Evolutionary conservation across 2,797 vertebrate genomes (phyloP).

Genomic region (Gobionotothen gibberifrons): DNA sequence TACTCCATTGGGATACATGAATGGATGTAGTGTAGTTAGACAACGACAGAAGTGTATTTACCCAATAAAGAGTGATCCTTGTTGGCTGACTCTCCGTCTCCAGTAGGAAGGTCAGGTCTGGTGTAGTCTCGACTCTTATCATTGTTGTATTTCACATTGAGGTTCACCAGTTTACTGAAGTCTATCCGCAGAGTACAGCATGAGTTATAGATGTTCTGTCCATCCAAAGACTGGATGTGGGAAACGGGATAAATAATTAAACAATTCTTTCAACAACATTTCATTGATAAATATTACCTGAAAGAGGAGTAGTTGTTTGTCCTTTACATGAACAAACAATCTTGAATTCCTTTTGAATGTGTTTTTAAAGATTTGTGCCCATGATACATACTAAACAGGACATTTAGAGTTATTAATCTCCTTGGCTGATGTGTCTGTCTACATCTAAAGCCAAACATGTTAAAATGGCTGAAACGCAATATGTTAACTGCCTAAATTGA

Average conservation of each 20-base stretch:
- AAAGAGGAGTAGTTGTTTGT: background rate
- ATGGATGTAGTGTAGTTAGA: conserved; percentile 11
- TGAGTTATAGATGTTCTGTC: conserved; percentile 99
- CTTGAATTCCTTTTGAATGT: background rate
- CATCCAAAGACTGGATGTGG: conserved; percentile 90
- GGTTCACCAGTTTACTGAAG: conserved; percentile 98
- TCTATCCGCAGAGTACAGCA: conserved; percentile 98
- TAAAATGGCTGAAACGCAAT: background rate
- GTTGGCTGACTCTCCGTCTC: conserved; percentile 92
- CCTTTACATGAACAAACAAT: background rate
- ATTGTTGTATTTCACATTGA: conserved; percentile 99
- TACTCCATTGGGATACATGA: background rate
- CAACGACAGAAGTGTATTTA: conserved; percentile 63
- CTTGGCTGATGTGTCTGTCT: background rate
- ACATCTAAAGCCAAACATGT: background rate
- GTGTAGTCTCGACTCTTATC: conserved; percentile 99
- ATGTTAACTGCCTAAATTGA: background rate
- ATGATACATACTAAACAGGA: background rate
- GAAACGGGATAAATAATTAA: background rate
- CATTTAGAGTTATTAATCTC: background rate
- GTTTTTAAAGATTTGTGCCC: background rate
- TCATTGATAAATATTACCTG: too few species aligned
- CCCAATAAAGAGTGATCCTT: conserved; percentile 94
- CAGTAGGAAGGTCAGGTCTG: conserved; percentile 95
- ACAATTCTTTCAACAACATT: background rate